Percentiles rank a stretch among this genome's conserved stretches.
Conservation (phyloP, 2,888 invertebrate species). For the Chalcosyrphus nemorum region DNA sequence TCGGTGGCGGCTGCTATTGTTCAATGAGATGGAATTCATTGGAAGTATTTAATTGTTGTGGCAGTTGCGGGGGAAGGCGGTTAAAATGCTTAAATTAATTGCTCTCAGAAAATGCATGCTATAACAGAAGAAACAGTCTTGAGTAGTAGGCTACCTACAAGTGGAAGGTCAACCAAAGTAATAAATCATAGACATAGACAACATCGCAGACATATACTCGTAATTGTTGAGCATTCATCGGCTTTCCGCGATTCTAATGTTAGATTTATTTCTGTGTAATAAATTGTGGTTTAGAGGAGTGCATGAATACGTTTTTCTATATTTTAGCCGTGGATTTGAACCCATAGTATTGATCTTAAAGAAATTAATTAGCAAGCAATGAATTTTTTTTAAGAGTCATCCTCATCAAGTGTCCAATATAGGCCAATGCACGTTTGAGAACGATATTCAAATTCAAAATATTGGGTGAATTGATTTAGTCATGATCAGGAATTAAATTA, state of each 20-base stretch:
- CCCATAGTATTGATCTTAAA: too few species aligned
- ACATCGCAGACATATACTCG: neutral
- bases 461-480: too few species aligned
- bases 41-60: constrained; percentile 9
- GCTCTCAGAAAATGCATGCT: neutral
- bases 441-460: too few species aligned
- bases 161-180: constrained; percentile 10
- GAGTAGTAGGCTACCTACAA: constrained; percentile 1
- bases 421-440: too few species aligned
- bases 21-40: constrained; percentile 9
- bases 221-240: neutral
- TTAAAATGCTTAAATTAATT: neutral
- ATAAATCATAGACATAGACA: constrained; percentile 11
- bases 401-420: too few species aligned
- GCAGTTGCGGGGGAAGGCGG: neutral
- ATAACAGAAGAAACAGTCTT: neutral
- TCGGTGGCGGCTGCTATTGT: neutral
- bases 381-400: too few species aligned
- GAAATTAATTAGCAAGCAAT: too few species aligned
- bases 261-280: too few species aligned
- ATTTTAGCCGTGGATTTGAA: too few species aligned
- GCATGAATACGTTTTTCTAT: too few species aligned
- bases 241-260: neutral
- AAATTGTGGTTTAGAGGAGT: too few species aligned
- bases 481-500: too few species aligned